These are phyloP conservation scores for Adelognathus sp. DNA, from an alignment of 2,888 invertebrate genomes.

Conservation along the genomic window DNA sequence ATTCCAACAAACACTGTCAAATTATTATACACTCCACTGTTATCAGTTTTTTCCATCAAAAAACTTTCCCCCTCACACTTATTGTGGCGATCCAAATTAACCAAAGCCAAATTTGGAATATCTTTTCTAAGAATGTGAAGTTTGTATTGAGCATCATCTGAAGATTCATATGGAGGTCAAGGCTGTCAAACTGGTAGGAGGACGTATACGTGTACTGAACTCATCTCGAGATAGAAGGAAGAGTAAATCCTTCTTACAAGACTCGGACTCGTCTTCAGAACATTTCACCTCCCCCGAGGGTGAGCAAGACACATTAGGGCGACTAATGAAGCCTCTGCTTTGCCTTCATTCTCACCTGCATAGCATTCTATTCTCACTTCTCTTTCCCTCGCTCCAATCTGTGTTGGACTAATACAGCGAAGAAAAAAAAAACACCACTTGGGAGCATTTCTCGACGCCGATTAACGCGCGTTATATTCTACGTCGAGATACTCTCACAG, in stretches of 20 bases:
- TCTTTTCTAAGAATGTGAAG: no score
- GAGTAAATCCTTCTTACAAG: slow-evolving; percentile 50
- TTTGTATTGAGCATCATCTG: no score
- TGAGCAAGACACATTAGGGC: slow-evolving; percentile 74
- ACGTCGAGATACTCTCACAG: slow-evolving; percentile 52
- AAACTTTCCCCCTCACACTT: no score
- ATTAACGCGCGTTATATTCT: slow-evolving; percentile 74
- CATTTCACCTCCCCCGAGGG: slow-evolving; percentile 59
- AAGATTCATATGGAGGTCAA: no score
- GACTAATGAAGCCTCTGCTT: slow-evolving; percentile 73
- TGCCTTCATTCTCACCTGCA: slow-evolving; percentile 39
- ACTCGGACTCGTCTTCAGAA: slow-evolving; percentile 22
- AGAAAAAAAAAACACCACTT: slow-evolving; percentile 35
- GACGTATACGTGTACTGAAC: slow-evolving; percentile 54
- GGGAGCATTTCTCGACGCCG: slow-evolving; percentile 61
- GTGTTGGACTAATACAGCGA: slow-evolving; percentile 40
- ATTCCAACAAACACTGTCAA: no score
- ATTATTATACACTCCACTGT: no score
- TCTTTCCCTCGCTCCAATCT: slow-evolving; percentile 25
- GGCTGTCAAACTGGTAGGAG: slow-evolving; percentile 22
- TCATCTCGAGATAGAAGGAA: slow-evolving; percentile 61
- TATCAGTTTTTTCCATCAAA: no score
- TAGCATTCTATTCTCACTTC: slow-evolving; percentile 5
- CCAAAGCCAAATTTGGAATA: no score
- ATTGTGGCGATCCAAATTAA: no score